Evolutionary conservation across 2,888 invertebrate species (phyloP).

Genomic region (Serrognathus titanus): DNA sequence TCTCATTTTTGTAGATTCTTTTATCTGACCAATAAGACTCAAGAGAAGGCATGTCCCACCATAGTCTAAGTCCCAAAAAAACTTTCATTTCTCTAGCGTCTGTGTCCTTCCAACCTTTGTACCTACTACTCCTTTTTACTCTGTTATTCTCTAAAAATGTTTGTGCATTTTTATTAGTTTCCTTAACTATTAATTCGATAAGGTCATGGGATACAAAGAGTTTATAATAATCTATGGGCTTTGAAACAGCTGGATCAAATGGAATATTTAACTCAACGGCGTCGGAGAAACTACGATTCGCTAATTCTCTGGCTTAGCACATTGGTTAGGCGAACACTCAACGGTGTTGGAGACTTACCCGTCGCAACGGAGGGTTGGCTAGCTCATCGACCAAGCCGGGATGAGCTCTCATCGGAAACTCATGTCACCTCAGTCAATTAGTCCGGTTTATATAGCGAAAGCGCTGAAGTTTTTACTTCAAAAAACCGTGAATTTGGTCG

Average conservation of each 20-base stretch:
- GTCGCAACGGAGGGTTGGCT: too few species aligned
- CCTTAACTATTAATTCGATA: not conserved
- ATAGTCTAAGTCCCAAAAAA: conserved; percentile 13
- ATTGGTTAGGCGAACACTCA: too few species aligned
- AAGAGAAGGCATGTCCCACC: conserved; percentile 13
- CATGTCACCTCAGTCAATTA: too few species aligned
- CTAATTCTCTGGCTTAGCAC: too few species aligned
- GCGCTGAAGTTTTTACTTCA: too few species aligned
- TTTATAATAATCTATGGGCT: conserved; percentile 2
- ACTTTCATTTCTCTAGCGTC: conserved; percentile 7
- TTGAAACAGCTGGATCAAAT: not conserved
- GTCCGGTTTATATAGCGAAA: too few species aligned
- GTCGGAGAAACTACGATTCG: too few species aligned
- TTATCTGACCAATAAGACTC: conserved; percentile 11
- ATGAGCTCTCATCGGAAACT: too few species aligned
- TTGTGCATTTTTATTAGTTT: conserved; percentile 1
- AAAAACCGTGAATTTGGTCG: too few species aligned
- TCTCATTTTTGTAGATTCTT: conserved; percentile 13
- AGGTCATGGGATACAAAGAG: conserved; percentile 3
- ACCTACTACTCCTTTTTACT: conserved; percentile 13
- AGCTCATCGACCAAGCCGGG: too few species aligned
- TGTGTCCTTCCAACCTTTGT: conserved; percentile 14
- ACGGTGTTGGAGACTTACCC: too few species aligned
- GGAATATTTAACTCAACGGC: not conserved
- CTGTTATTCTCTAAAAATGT: not conserved